Percentiles rank a stretch among this genome's conserved stretches.
Evolutionary conservation across 2,797 vertebrate species (phyloP).

Genomic region (Microctenopoma stevenorrisi): DNA sequence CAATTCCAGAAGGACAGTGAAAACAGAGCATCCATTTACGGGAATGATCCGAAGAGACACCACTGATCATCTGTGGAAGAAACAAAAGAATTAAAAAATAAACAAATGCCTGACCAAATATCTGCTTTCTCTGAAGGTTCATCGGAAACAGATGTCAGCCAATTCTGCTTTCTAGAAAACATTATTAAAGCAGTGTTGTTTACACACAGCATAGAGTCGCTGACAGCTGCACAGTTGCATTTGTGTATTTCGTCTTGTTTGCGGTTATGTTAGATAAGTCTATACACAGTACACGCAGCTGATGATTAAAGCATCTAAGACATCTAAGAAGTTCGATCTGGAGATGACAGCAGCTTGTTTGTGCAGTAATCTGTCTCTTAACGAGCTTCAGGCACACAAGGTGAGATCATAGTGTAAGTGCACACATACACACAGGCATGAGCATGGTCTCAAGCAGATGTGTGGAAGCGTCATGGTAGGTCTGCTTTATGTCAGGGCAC

Average conservation of each 20-base stretch:
- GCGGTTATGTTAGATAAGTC: conserved; percentile 44
- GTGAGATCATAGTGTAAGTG: conserved; percentile 81
- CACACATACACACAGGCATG: conserved; percentile 54
- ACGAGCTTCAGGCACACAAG: conserved; percentile 85
- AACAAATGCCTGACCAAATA: conserved; percentile 43
- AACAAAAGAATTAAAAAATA: conserved; percentile 27
- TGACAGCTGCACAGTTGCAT: conserved; percentile 53
- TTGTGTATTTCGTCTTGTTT: conserved; percentile 24
- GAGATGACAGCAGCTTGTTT: conserved; percentile 74
- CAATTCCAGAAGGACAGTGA: conserved; percentile 57
- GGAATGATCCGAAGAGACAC: conserved; percentile 62
- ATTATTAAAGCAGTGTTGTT: conserved; percentile 43
- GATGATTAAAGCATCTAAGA: conserved; percentile 46
- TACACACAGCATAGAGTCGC: conserved; percentile 11
- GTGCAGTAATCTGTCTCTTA: conserved; percentile 78
- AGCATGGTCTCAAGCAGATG: conserved; percentile 58
- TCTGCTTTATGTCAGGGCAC: conserved; percentile 83
- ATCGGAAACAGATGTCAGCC: conserved; percentile 71
- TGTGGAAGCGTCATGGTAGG: conserved; percentile 71
- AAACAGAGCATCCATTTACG: conserved; percentile 63
- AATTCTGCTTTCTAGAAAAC: conserved; percentile 48
- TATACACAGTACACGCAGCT: conserved; percentile 37
- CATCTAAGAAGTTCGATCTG: conserved; percentile 32
- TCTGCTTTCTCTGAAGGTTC: conserved; percentile 52
- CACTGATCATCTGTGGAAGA: conserved; percentile 58